phyloP scores from a whole-genome alignment of 2,797 vertebrate species.

The Myotis pilosus region DNA sequence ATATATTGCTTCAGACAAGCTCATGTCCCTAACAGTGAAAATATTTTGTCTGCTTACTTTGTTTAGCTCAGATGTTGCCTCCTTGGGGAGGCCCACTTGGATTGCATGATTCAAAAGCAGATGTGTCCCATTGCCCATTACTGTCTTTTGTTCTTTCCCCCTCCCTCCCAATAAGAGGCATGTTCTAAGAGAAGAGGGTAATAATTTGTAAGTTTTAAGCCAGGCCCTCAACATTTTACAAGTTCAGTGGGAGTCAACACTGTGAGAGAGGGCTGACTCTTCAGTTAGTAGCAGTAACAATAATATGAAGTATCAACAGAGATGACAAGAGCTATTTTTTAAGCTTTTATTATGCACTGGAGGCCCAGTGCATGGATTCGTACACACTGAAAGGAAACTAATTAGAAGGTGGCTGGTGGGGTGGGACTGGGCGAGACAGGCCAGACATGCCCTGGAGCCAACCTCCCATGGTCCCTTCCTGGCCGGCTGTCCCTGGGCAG shows the following conservation, averaged over 20 bases:
- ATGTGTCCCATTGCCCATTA: neutral
- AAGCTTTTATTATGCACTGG: neutral
- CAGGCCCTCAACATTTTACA: neutral
- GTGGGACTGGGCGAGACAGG: too few relatives aligned
- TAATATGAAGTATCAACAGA: neutral
- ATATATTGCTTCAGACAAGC: neutral
- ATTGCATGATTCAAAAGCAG: neutral
- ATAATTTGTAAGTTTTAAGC: neutral
- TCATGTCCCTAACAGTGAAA: conserved; percentile 10
- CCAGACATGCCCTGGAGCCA: too few relatives aligned
- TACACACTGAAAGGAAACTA: too few relatives aligned
- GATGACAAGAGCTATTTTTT: neutral
- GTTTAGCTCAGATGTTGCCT: neutral
- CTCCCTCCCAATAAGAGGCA: neutral
- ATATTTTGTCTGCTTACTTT: neutral
- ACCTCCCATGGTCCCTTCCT: fast-evolving
- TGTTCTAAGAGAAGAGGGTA: neutral
- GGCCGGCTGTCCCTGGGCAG: too few relatives aligned
- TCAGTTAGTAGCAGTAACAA: neutral
- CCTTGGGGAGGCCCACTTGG: neutral
- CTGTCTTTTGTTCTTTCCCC: neutral
- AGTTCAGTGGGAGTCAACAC: neutral
- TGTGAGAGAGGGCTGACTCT: neutral
- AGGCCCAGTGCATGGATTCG: neutral
- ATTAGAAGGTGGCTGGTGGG: too few relatives aligned